Evolutionary conservation across 2,113 vertebrate genomes (phyloP), one percentile per base, ranked within the genome.

Genomic region (Spea bombifrons): DNA sequence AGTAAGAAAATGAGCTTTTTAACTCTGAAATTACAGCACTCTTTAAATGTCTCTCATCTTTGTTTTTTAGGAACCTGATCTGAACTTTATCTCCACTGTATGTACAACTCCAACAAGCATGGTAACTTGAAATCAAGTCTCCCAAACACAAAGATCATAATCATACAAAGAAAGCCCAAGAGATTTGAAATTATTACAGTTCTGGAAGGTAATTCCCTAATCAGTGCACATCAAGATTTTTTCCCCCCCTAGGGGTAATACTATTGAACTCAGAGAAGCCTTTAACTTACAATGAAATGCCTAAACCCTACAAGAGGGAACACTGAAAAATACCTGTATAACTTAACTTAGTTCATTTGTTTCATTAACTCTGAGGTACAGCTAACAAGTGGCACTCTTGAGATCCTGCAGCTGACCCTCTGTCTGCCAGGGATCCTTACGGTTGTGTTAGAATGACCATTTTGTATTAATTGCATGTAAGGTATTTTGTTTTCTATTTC

Each of bases 41-140:
- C 89, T 89, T 89, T 91, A 91, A 92, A 90, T 91, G 87, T 89
- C 90, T 93, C 92, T 93, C 92, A 92, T 92, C 90, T 85, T 88
- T 89, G 92, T 89, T 89, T 30, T 30, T 86, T 87, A 88, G 89
- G 87, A 89, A 88, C 89, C 88, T 84, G 87, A 86, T 87, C 90
- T 90, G 88, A 81, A 83, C 86, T 88, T 86, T 88, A 84, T 88
- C 87, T 85, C 10, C 9, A 55, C 87, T 84, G 84, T 84, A 89
- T 87, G 87, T 87, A 89, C 89, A 91, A 89, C 89, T 86, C 88
- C 88, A 89, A 82, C 90, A 87, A 87, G 81, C 69, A 81, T 87
- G 43, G 44, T n/a, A 73, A 73, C 71, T 16, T 73, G 45, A 55
- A 73, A 46, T 46, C 71, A 73, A 61, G 53, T 73, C 71, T 73